Evolutionary conservation across 2,888 invertebrate genomes (phyloP).

Genomic region (Meloe dianella): DNA sequence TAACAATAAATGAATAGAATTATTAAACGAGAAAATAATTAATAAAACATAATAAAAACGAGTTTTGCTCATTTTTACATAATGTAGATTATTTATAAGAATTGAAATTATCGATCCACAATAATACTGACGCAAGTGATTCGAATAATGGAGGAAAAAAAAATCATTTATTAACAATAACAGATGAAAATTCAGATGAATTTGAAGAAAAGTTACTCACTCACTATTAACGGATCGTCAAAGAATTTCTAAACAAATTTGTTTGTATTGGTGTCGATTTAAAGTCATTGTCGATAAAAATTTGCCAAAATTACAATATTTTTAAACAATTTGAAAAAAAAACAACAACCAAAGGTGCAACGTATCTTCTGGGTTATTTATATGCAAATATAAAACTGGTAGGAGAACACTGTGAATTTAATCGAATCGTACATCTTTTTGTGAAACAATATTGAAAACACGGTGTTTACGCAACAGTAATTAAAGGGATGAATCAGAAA

Average conservation of each 20-base stretch:
- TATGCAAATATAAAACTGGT: constrained; percentile 19
- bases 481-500: neutral
- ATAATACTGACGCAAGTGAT: neutral
- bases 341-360: neutral
- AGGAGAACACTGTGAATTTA: constrained; percentile 18
- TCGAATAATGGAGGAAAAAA: neutral
- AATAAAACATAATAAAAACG: neutral
- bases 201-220: neutral
- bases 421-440: constrained; percentile 21
- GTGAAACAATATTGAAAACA: neutral
- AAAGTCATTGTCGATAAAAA: neutral
- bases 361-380: neutral
- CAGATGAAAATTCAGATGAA: too few relatives aligned
- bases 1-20: too few relatives aligned
- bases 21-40: too few relatives aligned
- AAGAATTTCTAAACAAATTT: neutral
- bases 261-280: neutral
- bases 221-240: neutral
- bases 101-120: neutral
- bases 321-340: neutral
- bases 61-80: too few relatives aligned
- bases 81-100: too few relatives aligned
- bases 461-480: neutral
- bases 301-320: neutral
- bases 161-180: too few relatives aligned